Base-by-base conservation (phyloP, 2,797 vertebrate genomes). In the Pterois miles region DNA sequence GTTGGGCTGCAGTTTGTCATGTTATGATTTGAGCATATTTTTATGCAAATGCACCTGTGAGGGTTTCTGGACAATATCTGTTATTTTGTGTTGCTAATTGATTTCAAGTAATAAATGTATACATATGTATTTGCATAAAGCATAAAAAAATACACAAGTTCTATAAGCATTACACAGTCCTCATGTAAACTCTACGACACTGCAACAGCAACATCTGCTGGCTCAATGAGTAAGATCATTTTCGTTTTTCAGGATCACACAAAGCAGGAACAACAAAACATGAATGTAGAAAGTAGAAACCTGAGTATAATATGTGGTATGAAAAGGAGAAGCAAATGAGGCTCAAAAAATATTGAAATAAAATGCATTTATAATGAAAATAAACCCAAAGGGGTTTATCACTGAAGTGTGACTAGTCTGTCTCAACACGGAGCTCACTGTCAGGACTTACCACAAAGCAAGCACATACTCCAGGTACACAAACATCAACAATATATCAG, bases 191-290 rank as follows among this genome's bases (percentile, higher is more conserved):
- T 12, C 9, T 13, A 8, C 0, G 4, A 56, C 22, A 73, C 18
- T 25, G 6, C 74, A 73, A 77, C 56, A 83, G 78, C 59, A n/a
- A 4, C 81, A 67, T 64, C 86, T 87, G 27, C 31, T 74, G 86
- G 82, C 0, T 6, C 2, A 27, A 14, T 3, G 22, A 59, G 43
- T 16, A 48, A 48, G 16, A 43, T 0, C 0, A 43, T 43, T 43
- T 2, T 43, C 5, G n/a, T 29, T 43, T 43, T 43, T 43, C 8
- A 60, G 33, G 14, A 22, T 14, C 46, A 48, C 7, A 65, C 6
- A 33, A 33, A 50, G 20, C 43, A 22, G 27, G 16, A 25, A 38
- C 16, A 40, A 16, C 2, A 25, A 25, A 63, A 40, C 12, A 16
- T 36, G 18, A 18, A 18, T 54, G 23, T 56, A 29, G 14, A 57